Percentiles rank a stretch among this genome's conserved stretches.
phyloP scores from a whole-genome alignment of 1,140 invertebrate genomes.

The Meloidogyne chitwoodi region DNA sequence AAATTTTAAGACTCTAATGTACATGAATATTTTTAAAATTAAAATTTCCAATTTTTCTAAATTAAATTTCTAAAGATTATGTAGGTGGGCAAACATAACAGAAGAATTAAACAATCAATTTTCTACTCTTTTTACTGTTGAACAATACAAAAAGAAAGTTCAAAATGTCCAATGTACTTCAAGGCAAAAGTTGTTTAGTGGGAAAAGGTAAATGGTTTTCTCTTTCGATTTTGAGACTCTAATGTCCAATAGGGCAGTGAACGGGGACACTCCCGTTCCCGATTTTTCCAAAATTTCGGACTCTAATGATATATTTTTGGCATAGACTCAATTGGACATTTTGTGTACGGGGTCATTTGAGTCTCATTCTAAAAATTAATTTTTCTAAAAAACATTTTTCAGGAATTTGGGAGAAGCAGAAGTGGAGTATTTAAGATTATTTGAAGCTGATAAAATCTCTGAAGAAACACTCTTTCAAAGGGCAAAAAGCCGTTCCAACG shows the following conservation, averaged over 20 bases:
- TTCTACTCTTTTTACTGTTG: conserved; percentile 32
- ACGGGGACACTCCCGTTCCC: no score
- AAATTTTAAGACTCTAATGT: no score
- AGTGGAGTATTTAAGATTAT: conserved; percentile 22
- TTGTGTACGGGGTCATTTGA: not conserved
- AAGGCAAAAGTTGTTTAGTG: conserved; percentile 30
- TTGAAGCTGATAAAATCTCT: conserved; percentile 17
- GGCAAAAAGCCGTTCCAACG: conserved; percentile 1
- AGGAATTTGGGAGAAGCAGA: conserved; percentile 34
- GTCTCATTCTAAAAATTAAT: not conserved
- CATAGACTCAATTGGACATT: not conserved
- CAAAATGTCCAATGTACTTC: conserved; percentile 43
- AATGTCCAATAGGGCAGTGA: no score
- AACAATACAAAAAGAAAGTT: conserved; percentile 37
- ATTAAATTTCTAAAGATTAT: not conserved
- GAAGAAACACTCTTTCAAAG: conserved; percentile 5
- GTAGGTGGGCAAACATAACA: conserved; percentile 28
- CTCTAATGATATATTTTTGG: no score
- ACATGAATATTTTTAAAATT: not conserved
- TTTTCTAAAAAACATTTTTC: not conserved
- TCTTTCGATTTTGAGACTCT: no score
- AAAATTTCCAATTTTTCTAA: no score
- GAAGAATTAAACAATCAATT: conserved; percentile 25
- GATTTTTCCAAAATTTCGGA: no score
- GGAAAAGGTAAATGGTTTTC: conserved; percentile 23